Conservation (phyloP, 2,113 vertebrate species). For the Fulmarus glacialis region DNA sequence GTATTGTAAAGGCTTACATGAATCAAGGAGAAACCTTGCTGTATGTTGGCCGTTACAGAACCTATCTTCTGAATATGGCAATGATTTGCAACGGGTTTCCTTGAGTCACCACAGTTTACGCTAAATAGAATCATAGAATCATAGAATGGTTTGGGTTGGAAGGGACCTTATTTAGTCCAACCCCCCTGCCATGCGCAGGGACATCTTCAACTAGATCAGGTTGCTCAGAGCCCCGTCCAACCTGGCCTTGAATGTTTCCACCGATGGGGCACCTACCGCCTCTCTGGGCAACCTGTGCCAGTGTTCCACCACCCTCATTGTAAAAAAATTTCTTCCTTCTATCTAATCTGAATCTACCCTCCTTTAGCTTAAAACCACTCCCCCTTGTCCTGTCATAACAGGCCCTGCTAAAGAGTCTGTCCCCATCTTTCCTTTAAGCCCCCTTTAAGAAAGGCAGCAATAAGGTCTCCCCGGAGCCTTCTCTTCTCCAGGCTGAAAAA, state of each 20-base stretch:
- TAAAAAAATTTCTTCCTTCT: not conserved
- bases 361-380: not conserved
- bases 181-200: not conserved
- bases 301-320: not conserved
- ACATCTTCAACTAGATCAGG: not conserved
- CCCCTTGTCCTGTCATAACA: not conserved
- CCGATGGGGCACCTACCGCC: not conserved
- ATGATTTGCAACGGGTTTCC: not conserved
- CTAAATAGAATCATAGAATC: not conserved
- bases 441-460: not conserved
- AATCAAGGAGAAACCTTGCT: not conserved
- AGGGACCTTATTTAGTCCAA: not conserved
- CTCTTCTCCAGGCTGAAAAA: not conserved
- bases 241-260: not conserved
- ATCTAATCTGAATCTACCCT: not conserved
- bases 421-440: not conserved
- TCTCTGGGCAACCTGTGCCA: not conserved
- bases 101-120: not conserved
- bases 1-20: not conserved
- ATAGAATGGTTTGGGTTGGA: not conserved
- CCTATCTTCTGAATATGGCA: not conserved
- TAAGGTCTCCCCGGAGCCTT: not conserved
- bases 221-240: not conserved
- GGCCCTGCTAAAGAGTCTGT: not conserved
- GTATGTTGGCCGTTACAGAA: not conserved